Evolutionary conservation across 2,113 vertebrate genomes (phyloP).

Genomic region (Microtus richardsoni): DNA sequence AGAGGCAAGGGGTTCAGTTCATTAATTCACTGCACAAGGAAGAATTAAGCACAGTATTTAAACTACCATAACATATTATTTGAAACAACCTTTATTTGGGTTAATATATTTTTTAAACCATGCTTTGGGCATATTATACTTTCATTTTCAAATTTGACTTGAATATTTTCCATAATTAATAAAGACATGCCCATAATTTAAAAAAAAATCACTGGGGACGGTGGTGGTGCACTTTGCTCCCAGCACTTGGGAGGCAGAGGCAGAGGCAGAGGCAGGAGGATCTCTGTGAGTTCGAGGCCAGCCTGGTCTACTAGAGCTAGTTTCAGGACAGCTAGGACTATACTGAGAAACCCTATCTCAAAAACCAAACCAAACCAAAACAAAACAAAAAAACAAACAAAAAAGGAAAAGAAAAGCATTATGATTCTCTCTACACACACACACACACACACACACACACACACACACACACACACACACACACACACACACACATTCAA

Average conservation of each 20-base stretch:
- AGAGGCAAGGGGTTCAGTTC: neutral
- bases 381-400: neutral
- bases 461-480: neutral
- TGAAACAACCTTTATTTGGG: constrained; percentile 10
- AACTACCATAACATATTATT: neutral
- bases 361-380: neutral
- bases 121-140: neutral
- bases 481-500: neutral
- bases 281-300: neutral
- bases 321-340: neutral
- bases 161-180: neutral
- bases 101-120: neutral
- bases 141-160: constrained; percentile 29
- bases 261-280: neutral
- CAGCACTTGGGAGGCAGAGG: neutral
- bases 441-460: neutral
- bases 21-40: neutral
- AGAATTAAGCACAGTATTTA: neutral
- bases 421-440: neutral
- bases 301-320: neutral
- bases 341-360: neutral
- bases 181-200: neutral
- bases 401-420: neutral
- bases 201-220: neutral
- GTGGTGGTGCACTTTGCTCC: neutral